Percentiles rank a stretch among this genome's conserved stretches.
These are phyloP conservation scores for Psophia crepitans DNA, from an alignment of 2,113 vertebrate genomes.

Conservation along the genomic window DNA sequence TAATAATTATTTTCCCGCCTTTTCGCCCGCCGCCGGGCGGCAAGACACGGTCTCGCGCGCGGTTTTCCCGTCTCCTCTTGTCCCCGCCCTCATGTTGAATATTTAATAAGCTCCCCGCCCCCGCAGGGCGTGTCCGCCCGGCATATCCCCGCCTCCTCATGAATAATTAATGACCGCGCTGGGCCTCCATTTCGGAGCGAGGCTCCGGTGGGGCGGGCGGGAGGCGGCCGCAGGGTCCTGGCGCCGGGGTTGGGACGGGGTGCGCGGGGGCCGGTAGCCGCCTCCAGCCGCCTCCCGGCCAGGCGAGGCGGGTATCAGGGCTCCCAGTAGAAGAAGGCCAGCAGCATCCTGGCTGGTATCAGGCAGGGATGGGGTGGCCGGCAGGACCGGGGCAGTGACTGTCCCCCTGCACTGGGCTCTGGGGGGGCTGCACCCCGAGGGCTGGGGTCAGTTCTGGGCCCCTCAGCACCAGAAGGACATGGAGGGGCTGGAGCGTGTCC, in stretches of 20 bases:
- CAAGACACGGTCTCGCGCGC: neutral
- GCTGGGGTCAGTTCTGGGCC: too few relatives aligned
- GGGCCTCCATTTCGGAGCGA: neutral
- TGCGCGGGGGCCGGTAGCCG: fast-evolving
- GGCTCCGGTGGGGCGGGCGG: neutral
- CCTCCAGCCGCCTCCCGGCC: neutral
- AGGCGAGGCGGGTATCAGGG: too few relatives aligned
- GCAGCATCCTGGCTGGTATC: too few relatives aligned
- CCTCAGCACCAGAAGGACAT: too few relatives aligned
- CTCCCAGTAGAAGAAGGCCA: fast-evolving
- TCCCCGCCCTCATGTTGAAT: neutral
- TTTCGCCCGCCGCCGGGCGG: neutral
- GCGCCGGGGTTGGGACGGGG: too few relatives aligned
- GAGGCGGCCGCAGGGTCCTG: too few relatives aligned
- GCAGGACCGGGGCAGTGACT: too few relatives aligned
- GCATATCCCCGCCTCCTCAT: fast-evolving
- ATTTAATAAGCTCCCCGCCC: neutral
- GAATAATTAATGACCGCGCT: neutral
- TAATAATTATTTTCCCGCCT: neutral
- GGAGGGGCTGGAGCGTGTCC: too few relatives aligned
- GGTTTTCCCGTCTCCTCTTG: neutral
- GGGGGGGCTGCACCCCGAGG: too few relatives aligned
- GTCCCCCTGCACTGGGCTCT: too few relatives aligned
- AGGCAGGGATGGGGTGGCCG: too few relatives aligned
- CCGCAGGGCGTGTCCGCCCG: fast-evolving